Evolutionary conservation across 2,888 invertebrate genomes (phyloP).

Genomic region (Oegoconia quadripuncta): DNA sequence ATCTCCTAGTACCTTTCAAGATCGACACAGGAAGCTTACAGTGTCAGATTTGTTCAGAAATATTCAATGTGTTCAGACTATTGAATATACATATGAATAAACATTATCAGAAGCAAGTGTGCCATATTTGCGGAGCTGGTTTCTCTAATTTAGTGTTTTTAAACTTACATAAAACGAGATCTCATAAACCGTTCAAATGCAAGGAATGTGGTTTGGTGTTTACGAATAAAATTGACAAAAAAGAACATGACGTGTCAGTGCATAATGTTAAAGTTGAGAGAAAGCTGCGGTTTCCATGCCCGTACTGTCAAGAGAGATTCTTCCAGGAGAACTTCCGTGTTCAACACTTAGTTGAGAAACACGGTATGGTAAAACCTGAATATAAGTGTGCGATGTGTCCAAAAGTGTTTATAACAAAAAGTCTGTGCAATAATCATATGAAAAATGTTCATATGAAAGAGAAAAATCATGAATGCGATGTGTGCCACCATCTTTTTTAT

Average conservation of each 20-base stretch:
- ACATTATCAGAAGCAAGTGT: constrained; percentile 62
- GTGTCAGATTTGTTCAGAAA: constrained; percentile 56
- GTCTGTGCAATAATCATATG: constrained; percentile 58
- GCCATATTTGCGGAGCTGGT: constrained; percentile 59
- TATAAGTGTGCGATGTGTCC: constrained; percentile 47
- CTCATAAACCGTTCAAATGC: constrained; percentile 44
- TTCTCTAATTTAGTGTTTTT: constrained; percentile 59
- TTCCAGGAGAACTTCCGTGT: constrained; percentile 39
- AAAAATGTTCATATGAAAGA: constrained; percentile 63
- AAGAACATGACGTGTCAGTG: constrained; percentile 29
- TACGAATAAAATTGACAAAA: constrained; percentile 29
- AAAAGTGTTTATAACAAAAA: constrained; percentile 55
- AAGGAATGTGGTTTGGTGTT: constrained; percentile 43
- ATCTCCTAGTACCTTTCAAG: constrained; percentile 58
- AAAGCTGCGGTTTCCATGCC: constrained; percentile 41
- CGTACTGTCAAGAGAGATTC: constrained; percentile 40
- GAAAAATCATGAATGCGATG: constrained; percentile 53
- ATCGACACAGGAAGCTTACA: constrained; percentile 36
- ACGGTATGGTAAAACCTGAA: constrained; percentile 50
- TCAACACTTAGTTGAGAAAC: constrained; percentile 42
- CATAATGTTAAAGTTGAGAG: constrained; percentile 34
- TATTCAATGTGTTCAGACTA: constrained; percentile 44
- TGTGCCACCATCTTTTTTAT: constrained; percentile 59
- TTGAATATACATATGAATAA: constrained; percentile 65
- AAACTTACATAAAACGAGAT: constrained; percentile 53